These are phyloP conservation scores for Paguma larvata DNA, from an alignment of 2,797 vertebrate genomes.

Conservation along the genomic window DNA sequence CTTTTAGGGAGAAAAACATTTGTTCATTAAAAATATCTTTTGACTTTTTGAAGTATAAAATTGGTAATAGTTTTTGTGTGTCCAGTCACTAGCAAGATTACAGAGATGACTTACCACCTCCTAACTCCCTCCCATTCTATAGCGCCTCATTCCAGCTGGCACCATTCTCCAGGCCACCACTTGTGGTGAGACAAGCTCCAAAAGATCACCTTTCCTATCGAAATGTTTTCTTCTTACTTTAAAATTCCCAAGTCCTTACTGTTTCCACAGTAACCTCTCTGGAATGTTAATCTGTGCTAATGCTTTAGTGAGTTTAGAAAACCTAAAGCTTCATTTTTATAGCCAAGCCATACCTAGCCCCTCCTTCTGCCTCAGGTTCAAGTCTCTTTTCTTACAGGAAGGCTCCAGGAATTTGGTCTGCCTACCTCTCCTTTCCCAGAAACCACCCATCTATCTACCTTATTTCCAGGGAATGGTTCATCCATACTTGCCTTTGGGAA, in stretches of 20 bases:
- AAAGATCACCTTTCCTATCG: not conserved
- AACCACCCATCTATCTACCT: not conserved
- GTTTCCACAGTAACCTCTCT: not conserved
- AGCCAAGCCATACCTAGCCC: not conserved
- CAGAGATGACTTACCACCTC: not conserved
- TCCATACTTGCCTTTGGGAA: not conserved
- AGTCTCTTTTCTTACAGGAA: not conserved
- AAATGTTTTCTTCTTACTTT: not conserved
- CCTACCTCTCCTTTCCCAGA: not conserved
- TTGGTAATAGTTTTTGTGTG: not conserved
- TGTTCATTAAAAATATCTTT: not conserved
- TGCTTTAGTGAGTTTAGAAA: not conserved
- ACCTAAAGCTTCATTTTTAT: not conserved
- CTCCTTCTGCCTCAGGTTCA: not conserved
- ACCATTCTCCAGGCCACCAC: not conserved
- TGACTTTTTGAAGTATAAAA: not conserved
- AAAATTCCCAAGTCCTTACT: not conserved
- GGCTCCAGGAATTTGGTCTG: not conserved
- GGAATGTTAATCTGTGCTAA: not conserved
- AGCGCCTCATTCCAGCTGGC: not conserved
- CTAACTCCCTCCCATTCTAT: not conserved
- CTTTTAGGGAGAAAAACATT: not conserved
- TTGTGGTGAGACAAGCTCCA: not conserved
- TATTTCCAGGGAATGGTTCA: slow-evolving; percentile 17
- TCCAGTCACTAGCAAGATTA: not conserved